Conservation (phyloP, 1,140 invertebrate species). For the Trachymyrmex septentrionalis region DNA sequence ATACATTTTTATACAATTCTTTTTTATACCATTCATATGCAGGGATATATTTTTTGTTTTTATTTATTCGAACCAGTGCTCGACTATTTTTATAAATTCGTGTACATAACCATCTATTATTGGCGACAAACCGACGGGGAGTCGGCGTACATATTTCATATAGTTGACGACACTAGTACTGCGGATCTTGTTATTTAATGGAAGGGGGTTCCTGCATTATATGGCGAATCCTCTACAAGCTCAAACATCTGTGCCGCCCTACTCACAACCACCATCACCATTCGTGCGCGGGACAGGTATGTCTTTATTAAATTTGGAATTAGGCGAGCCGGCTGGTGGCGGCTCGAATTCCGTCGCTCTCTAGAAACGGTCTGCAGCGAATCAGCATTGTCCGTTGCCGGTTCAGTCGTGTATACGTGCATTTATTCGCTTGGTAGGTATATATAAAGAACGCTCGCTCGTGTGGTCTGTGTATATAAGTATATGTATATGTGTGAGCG, state of each 20-base stretch:
- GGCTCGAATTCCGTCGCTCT: slow-evolving; percentile 68
- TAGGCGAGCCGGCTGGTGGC: slow-evolving; percentile 69
- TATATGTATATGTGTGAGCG: neutral
- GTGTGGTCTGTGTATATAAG: neutral
- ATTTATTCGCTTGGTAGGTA: slow-evolving; percentile 29
- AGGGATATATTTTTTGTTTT: neutral
- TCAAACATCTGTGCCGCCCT: slow-evolving; percentile 64
- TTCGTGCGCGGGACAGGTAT: slow-evolving; percentile 63
- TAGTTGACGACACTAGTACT: slow-evolving; percentile 31
- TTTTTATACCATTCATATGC: neutral
- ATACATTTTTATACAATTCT: neutral
- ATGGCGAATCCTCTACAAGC: slow-evolving; percentile 55
- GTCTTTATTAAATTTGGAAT: slow-evolving; percentile 77
- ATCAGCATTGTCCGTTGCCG: slow-evolving; percentile 65
- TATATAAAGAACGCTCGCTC: slow-evolving; percentile 43
- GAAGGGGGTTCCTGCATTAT: slow-evolving; percentile 37
- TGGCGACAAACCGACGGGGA: neutral
- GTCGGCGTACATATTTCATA: slow-evolving; percentile 48
- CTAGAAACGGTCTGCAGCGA: slow-evolving; percentile 64
- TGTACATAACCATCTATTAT: slow-evolving; percentile 9
- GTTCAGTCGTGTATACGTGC: slow-evolving; percentile 53
- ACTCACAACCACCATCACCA: slow-evolving; percentile 16
- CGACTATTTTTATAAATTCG: slow-evolving; percentile 14
- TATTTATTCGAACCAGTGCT: neutral
- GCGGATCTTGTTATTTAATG: slow-evolving; percentile 50